These are phyloP conservation scores for Malurus alboscapulatus DNA, from an alignment of 2,113 vertebrate species.

Conservation along the genomic window DNA sequence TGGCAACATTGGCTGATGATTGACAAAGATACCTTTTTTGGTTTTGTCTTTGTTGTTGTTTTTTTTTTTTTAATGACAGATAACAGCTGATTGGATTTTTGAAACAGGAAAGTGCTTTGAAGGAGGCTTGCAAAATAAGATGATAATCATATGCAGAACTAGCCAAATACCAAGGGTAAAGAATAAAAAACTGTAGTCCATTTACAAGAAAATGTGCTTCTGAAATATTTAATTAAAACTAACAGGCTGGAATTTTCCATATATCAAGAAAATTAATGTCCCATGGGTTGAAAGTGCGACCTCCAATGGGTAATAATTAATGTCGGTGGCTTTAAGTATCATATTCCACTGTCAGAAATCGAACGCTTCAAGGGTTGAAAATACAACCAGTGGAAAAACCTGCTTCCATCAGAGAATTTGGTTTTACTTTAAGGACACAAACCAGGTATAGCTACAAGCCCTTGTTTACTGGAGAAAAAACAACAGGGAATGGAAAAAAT, in stretches of 20 bases:
- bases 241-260: slow-evolving; percentile 38
- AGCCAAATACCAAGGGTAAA: slow-evolving; percentile 52
- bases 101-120: background rate
- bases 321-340: slow-evolving; percentile 47
- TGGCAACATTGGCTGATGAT: accelerated
- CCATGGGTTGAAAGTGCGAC: slow-evolving; percentile 47
- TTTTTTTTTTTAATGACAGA: background rate
- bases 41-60: too few species aligned
- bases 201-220: slow-evolving; percentile 37
- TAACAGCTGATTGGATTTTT: background rate
- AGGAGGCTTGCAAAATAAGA: slow-evolving; percentile 7
- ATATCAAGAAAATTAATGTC: slow-evolving; percentile 54
- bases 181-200: slow-evolving; percentile 17
- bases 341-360: slow-evolving; percentile 18
- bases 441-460: background rate
- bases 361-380: slow-evolving; percentile 18
- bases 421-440: background rate
- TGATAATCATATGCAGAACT: slow-evolving; percentile 42
- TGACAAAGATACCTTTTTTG: background rate
- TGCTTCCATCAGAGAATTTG: background rate
- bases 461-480: background rate
- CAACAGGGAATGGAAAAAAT: background rate
- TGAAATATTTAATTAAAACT: slow-evolving; percentile 63
- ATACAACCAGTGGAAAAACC: background rate
- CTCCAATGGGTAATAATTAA: slow-evolving; percentile 63